Percentiles rank a stretch among this genome's conserved stretches.
Evolutionary conservation across 2,888 invertebrate genomes (phyloP).

Genomic region (Rhaphigaster nebulosa): DNA sequence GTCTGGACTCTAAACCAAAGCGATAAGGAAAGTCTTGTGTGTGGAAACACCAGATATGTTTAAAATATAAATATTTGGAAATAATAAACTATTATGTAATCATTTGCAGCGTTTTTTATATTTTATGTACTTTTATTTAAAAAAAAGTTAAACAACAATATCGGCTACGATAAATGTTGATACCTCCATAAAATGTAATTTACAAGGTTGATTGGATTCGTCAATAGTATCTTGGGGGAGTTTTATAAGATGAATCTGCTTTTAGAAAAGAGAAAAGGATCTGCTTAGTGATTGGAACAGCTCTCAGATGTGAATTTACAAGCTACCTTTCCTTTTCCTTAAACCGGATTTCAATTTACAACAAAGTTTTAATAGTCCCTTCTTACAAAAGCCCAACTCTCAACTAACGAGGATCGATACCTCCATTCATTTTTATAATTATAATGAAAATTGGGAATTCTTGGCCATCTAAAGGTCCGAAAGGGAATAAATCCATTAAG

Average conservation of each 20-base stretch:
- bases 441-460: conserved; percentile 25
- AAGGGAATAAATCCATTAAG: neutral
- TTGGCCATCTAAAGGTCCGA: neutral
- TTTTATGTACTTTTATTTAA: too few relatives aligned
- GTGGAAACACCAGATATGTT: too few relatives aligned
- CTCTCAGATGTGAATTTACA: conserved; percentile 30
- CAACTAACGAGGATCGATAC: neutral
- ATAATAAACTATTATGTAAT: too few relatives aligned
- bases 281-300: conserved; percentile 22
- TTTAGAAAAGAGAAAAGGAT: conserved; percentile 5
- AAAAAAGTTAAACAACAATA: too few relatives aligned
- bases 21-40: too few relatives aligned
- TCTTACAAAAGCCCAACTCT: neutral
- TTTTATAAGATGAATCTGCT: conserved; percentile 10
- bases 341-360: conserved; percentile 41
- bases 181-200: neutral
- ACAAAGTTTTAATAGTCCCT: conserved; percentile 34
- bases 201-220: neutral
- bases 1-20: too few relatives aligned
- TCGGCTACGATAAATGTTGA: neutral
- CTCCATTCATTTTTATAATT: conserved; percentile 34
- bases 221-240: neutral
- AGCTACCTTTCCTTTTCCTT: neutral
- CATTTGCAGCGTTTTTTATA: too few relatives aligned
- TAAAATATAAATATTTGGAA: too few relatives aligned